Evolutionary conservation across 2,797 vertebrate genomes (phyloP).

Genomic region (Peromyscus nudipes): DNA sequence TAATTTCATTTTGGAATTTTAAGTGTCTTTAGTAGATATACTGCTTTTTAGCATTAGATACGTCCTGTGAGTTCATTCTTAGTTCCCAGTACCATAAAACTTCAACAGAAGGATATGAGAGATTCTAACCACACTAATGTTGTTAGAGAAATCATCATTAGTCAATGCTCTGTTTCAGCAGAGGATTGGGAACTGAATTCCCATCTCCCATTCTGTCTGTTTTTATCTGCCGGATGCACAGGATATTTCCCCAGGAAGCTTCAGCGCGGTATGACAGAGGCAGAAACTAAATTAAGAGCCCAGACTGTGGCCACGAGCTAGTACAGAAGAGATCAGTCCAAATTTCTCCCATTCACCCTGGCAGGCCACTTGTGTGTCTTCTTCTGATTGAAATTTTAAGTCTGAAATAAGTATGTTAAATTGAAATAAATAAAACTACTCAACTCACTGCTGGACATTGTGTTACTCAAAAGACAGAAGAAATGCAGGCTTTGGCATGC

Average conservation of each 20-base stretch:
- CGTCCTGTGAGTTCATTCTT: constrained; percentile 62
- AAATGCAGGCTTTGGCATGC: not conserved
- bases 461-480: not conserved
- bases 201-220: constrained; percentile 61
- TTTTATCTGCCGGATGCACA: constrained; percentile 65
- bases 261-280: constrained; percentile 51
- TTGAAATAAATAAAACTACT: constrained; percentile 1
- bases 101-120: constrained; percentile 64
- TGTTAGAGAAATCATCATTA: constrained; percentile 77
- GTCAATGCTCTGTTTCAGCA: constrained; percentile 55
- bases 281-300: constrained; percentile 68
- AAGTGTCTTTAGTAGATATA: constrained; percentile 69
- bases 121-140: constrained; percentile 65
- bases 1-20: constrained; percentile 75
- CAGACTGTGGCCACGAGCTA: not conserved
- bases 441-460: not conserved
- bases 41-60: constrained; percentile 72
- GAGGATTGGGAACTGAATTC: constrained; percentile 61
- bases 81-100: constrained; percentile 70
- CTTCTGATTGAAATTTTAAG: constrained; percentile 67
- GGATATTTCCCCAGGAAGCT: constrained; percentile 69
- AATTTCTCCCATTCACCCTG: constrained; percentile 40
- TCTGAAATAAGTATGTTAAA: constrained; percentile 38
- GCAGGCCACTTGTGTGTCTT: constrained; percentile 51
- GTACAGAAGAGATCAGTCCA: constrained; percentile 32